Evolutionary conservation across 1,140 invertebrate genomes (phyloP), one percentile per base, ranked within the genome.

Genomic region (Eriocheir sinensis): DNA sequence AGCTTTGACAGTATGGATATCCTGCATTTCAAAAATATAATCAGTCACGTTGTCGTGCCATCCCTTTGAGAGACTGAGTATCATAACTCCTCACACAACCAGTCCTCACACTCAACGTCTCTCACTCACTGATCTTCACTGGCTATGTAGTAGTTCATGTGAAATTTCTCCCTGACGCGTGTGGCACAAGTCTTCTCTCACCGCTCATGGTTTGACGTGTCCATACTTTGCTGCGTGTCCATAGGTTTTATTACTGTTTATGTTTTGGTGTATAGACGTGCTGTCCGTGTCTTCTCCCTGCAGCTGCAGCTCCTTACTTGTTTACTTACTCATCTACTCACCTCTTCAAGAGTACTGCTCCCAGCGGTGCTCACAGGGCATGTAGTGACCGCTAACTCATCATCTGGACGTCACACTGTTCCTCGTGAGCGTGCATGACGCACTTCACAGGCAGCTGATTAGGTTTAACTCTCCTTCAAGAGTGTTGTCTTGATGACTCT

Each of bases 11-110:
- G 34, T 38, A 34, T 60, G 91, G n/a, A 53, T 86, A 30, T 41
- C 38, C 40, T 53, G 27, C 81, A 85, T n/a, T 48, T 93, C 80
- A 34, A 53, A 53, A 30, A 79, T 85, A 12, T 93, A 30, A 79
- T 34, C 2, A 17, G 2, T 83, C n/a, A 53, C 36, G n/a, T 3
- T 92, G 81, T 88, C 38, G 60, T 88, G 89, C 92, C 34, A 21
- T 41, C 72, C 36, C 86, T 32, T 86, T 86, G 94, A 94, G 94
- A 94, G 94, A 94, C 94, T 94, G 94, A 94, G 90, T 94, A 90
- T 89, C 93, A 60, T 53, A 86, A 53, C 38, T 60, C 48, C 90
- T 94, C 80, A 90, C 90, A 85, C 88, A 90, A 89, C 83, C 72
- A 83, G 38, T 41, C 91, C 80, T 90, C 30, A 88, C 90, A 91